Evolutionary conservation across 64 coral and sea anemone genomes (phyloP), one percentile per base, ranked within the genome.

Genomic region (Montipora cactus): DNA sequence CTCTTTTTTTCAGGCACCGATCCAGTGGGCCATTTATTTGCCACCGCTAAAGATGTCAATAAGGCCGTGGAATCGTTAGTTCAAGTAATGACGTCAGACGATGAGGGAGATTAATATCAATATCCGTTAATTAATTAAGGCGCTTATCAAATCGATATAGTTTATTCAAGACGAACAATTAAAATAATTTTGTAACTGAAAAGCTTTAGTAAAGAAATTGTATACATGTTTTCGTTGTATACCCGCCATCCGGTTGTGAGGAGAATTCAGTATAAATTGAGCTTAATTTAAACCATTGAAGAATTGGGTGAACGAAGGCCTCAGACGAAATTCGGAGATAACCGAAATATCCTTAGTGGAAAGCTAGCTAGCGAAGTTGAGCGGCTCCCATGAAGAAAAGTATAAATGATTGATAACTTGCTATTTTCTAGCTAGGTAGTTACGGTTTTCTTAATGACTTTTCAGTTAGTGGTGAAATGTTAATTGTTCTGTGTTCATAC

Each of bases 11-110:
- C 78, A 95, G 96, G 81, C 45, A 51, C 91, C 66, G 96, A 97
- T 67, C 77, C 93, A 6, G 96, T 97, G 9, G 91, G 96, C 4
- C 89, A 97, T 81, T 75, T 97, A 66, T 97, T 97, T 53, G 87
- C 87, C 25, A 92, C 96, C 15, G 96, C 96, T 8, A 93, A 97
- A 51, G 89, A 97, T 23, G 96, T 97, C 21, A 97, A 97, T 71
- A 95, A 97, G 76, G 96, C 96, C 7, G 93, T 97, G 5, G 96
- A 97, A 84, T 91, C 87, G 5, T 71, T 97, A 67, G 96, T 97
- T 45, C 93, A 95, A 57, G 96, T 91, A 11, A 89, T 97, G 83
- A 97, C 96, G 3, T 87, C 89, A 12, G 95, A 96, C 44, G 79
- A 96, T 44, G 93, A 92, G 44, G 91, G 59, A 61, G 88, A 86